A percentile compares a stretch with the other conserved stretches of the same genome.
phyloP scores from a whole-genome alignment of 1,140 invertebrate species.

The Aphidius gifuensis region DNA sequence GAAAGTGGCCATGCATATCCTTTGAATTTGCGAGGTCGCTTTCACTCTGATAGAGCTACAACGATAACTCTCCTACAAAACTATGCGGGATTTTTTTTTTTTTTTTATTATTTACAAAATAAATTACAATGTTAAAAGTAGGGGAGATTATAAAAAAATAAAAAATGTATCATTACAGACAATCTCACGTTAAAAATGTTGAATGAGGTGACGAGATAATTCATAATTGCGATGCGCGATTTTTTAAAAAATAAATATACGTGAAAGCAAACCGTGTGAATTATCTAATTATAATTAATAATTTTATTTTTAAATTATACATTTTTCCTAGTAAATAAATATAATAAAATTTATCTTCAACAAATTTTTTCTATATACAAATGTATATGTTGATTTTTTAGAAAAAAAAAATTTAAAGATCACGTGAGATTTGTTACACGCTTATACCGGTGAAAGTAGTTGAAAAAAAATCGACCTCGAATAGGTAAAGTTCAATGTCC shows the following conservation, averaged over 20 bases:
- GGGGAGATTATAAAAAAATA: too few relatives aligned
- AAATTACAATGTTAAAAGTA: neutral
- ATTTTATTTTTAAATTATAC: neutral
- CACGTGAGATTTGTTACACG: slow-evolving; percentile 1
- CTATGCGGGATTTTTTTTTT: slow-evolving; percentile 7
- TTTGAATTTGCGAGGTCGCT: slow-evolving; percentile 27
- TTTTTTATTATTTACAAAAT: slow-evolving; percentile 6
- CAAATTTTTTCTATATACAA: too few relatives aligned
- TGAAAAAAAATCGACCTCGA: slow-evolving; percentile 42
- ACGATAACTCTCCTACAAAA: slow-evolving; percentile 16
- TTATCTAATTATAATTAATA: too few relatives aligned
- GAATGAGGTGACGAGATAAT: too few relatives aligned
- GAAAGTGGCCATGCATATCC: slow-evolving; percentile 28
- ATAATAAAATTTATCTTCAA: too few relatives aligned
- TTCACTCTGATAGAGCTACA: slow-evolving; percentile 20
- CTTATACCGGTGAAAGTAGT: slow-evolving; percentile 35
- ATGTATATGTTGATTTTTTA: too few relatives aligned
- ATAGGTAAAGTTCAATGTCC: slow-evolving; percentile 41
- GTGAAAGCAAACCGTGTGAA: too few relatives aligned
- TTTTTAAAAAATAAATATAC: too few relatives aligned
- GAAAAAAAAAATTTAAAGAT: neutral
- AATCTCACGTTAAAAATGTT: too few relatives aligned
- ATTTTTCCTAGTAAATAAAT: too few relatives aligned
- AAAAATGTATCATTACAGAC: too few relatives aligned
- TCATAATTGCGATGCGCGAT: too few relatives aligned